Evolutionary conservation across 2,888 invertebrate species (phyloP), one percentile per base, ranked within the genome.

Genomic region (Drepana falcataria): DNA sequence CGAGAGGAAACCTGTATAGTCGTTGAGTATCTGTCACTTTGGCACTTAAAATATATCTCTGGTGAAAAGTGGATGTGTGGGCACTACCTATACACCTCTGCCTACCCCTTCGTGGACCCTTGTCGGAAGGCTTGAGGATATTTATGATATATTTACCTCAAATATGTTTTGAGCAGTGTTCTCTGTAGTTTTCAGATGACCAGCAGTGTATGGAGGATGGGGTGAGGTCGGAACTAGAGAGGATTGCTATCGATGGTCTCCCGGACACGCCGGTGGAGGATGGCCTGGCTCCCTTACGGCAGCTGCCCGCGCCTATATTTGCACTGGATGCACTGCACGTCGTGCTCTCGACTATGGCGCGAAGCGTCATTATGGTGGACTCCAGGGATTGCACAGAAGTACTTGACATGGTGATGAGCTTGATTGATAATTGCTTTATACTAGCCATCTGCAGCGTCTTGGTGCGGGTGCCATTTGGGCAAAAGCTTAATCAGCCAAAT

Each of bases 261-360:
- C 49, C 67, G 6, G 59, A 60, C 7, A 56, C 65, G 2, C 63
- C 68, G 0, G 68, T 69, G 4, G 84, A 85, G 35, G 85, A 87
- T 48, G 69, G 73, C 1, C 60, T 90, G 2, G 73, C 71, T 1
- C 76, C 78, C 0, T 59, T 91, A 51, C 73, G 76, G 49, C 91
- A 91, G 67, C 56, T 86, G 47, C 90, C 91, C 1, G 85, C 81
- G 0, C 91, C 91, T 0, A 53, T 86, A n/a, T 91, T 73, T 61
- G 83, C 85, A 0, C 67, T 91, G 35, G 87, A 91, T 9, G 75
- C 83, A 0, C 55, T 82, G 2, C 79, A 85, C 47, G 60, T 80
- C 2, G 73, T 87, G 2, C 64, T 88, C 7, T 75, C 83, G 7
- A 70, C 76, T 2, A 79, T 91, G 82, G 75, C 80, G 0, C 72